Evolutionary conservation across 2,888 invertebrate species (phyloP).

Genomic region (Caenorhabditis parvicauda): DNA sequence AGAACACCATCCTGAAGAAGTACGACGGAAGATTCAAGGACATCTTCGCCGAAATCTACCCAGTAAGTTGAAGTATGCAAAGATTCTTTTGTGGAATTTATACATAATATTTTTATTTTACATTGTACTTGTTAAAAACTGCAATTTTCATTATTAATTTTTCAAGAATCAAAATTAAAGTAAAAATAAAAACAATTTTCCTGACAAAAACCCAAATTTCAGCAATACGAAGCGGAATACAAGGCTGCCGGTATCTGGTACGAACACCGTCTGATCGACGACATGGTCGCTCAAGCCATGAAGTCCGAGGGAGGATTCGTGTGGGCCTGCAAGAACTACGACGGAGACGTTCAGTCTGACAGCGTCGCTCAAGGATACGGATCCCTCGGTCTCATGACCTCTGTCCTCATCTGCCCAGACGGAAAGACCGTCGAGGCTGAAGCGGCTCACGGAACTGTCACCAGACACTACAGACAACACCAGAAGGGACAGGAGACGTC

Average conservation of each 20-base stretch:
- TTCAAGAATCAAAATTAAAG: no score
- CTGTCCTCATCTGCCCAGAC: slow-evolving; percentile 91
- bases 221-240: slow-evolving; percentile 78
- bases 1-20: slow-evolving; percentile 84
- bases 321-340: slow-evolving; percentile 99
- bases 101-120: no score
- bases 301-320: slow-evolving; percentile 95
- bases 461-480: slow-evolving; percentile 76
- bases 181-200: not conserved
- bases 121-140: no score
- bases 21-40: slow-evolving; percentile 90
- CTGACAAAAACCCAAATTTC: not conserved
- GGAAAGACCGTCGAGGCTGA: slow-evolving; percentile 96
- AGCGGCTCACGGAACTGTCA: slow-evolving; percentile 96
- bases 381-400: slow-evolving; percentile 95
- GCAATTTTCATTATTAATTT: not conserved
- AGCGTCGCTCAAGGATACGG: slow-evolving; percentile 86
- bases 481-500: slow-evolving; percentile 88
- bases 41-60: slow-evolving; percentile 82
- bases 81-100: no score
- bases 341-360: slow-evolving; percentile 97
- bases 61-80: no score
- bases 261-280: slow-evolving; percentile 95
- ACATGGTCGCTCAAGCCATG: slow-evolving; percentile 86
- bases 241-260: slow-evolving; percentile 90